These are phyloP conservation scores for Hedychridium roseum DNA, from an alignment of 2,888 invertebrate species.

Conservation along the genomic window DNA sequence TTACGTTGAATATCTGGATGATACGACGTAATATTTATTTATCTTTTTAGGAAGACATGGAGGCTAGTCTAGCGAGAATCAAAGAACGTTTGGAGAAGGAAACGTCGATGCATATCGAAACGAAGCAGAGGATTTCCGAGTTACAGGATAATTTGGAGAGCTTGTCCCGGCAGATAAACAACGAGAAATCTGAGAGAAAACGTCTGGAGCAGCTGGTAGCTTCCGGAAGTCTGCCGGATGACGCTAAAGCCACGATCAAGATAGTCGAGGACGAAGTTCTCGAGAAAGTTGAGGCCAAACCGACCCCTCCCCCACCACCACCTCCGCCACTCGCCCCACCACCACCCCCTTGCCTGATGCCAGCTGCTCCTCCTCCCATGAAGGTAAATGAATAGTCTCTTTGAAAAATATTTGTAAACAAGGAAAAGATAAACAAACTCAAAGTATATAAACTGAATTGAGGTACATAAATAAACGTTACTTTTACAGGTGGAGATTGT, in stretches of 20 bases:
- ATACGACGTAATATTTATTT: not conserved
- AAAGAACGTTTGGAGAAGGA: slow-evolving; percentile 91
- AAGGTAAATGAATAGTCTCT: slow-evolving; percentile 45
- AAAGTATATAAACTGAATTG: not conserved
- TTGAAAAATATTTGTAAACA: not conserved
- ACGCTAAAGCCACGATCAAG: slow-evolving; percentile 77
- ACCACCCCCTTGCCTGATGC: slow-evolving; percentile 70
- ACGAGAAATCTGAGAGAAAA: slow-evolving; percentile 81
- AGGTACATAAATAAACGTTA: not conserved
- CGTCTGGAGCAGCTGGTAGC: slow-evolving; percentile 86
- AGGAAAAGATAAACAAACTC: not conserved
- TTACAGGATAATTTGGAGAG: slow-evolving; percentile 68
- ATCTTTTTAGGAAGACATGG: slow-evolving; percentile 77
- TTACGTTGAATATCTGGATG: too few species aligned
- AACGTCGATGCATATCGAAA: slow-evolving; percentile 86
- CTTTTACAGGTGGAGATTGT: slow-evolving; percentile 51
- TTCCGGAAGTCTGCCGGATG: slow-evolving; percentile 92
- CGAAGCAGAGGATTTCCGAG: slow-evolving; percentile 77
- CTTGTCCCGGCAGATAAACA: slow-evolving; percentile 69
- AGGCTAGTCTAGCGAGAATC: slow-evolving; percentile 80
- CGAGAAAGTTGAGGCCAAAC: slow-evolving; percentile 57
- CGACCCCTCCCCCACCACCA: slow-evolving; percentile 68
- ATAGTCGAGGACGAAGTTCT: slow-evolving; percentile 58
- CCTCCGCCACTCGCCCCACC: slow-evolving; percentile 69
- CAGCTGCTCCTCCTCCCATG: slow-evolving; percentile 68